These are phyloP conservation scores for Diaperis boleti DNA, from an alignment of 2,888 invertebrate species.

Conservation along the genomic window DNA sequence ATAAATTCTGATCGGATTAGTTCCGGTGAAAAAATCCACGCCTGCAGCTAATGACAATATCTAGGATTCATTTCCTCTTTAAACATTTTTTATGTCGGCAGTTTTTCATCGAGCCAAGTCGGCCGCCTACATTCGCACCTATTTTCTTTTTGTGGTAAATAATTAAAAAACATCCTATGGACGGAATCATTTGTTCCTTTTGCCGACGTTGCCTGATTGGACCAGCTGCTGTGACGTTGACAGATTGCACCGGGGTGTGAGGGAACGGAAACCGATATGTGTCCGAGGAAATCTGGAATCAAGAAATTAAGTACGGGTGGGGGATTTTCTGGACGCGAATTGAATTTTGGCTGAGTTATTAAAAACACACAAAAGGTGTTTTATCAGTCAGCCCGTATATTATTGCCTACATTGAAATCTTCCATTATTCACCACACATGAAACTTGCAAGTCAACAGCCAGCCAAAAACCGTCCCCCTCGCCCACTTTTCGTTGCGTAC, in stretches of 20 bases:
- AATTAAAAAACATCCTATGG: conserved; percentile 28
- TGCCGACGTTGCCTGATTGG: conserved; percentile 40
- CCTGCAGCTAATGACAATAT: conserved; percentile 36
- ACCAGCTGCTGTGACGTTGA: conserved; percentile 42
- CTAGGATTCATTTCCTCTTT: conserved; percentile 36
- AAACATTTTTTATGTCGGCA: conserved; percentile 27
- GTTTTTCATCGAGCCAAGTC: conserved; percentile 14
- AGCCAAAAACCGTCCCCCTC: no score
- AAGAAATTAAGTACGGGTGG: background rate
- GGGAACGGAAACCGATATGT: conserved; percentile 23
- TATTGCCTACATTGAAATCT: no score
- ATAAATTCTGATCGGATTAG: conserved; percentile 35
- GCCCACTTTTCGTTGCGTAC: background rate
- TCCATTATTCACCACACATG: no score
- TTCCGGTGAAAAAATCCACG: conserved; percentile 13
- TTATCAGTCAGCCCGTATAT: no score
- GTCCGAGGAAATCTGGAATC: conserved; percentile 16
- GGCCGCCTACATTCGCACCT: background rate
- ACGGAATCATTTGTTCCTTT: conserved; percentile 41
- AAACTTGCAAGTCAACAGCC: no score
- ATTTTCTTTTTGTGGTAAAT: conserved; percentile 21
- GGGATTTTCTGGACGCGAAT: background rate
- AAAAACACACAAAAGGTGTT: no score
- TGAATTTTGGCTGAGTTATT: no score
- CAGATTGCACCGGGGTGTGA: conserved; percentile 32